These are phyloP conservation scores for Condylura cristata DNA, from an alignment of 2,113 vertebrate species.

Conservation along the genomic window DNA sequence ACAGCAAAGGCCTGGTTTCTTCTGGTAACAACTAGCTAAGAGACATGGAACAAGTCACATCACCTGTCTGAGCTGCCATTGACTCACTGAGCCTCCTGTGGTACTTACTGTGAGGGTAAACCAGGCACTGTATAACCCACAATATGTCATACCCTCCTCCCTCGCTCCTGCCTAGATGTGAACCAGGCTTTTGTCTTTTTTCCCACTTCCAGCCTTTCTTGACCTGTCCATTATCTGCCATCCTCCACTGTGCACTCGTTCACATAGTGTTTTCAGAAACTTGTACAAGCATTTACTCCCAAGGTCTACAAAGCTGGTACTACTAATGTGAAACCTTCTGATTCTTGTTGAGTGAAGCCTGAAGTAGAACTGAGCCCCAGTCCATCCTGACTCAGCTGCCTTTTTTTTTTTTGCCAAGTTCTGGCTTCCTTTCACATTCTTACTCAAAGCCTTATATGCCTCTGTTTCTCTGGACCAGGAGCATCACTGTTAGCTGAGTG, in stretches of 20 bases:
- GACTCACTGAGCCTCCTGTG: neutral
- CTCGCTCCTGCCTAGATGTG: neutral
- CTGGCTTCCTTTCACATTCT: neutral
- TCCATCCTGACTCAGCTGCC: neutral
- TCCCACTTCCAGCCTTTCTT: neutral
- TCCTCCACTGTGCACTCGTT: fast-evolving
- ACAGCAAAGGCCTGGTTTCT: neutral
- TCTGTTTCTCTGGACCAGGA: neutral
- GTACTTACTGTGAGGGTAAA: neutral
- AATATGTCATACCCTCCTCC: too few species aligned
- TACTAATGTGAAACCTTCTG: neutral
- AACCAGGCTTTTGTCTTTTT: neutral
- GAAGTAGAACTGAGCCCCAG: neutral
- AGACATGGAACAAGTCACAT: neutral
- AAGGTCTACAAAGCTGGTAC: neutral
- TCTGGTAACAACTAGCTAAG: neutral
- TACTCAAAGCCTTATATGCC: neutral
- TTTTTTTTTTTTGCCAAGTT: neutral
- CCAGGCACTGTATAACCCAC: too few species aligned
- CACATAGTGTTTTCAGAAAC: neutral
- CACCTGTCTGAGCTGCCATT: neutral
- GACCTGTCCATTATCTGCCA: neutral
- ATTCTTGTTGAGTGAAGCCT: neutral
- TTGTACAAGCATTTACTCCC: neutral
- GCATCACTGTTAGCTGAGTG: neutral